Percentiles rank a stretch among this genome's conserved stretches.
Conservation (phyloP, 2,888 invertebrate genomes). For the Mantis religiosa region DNA sequence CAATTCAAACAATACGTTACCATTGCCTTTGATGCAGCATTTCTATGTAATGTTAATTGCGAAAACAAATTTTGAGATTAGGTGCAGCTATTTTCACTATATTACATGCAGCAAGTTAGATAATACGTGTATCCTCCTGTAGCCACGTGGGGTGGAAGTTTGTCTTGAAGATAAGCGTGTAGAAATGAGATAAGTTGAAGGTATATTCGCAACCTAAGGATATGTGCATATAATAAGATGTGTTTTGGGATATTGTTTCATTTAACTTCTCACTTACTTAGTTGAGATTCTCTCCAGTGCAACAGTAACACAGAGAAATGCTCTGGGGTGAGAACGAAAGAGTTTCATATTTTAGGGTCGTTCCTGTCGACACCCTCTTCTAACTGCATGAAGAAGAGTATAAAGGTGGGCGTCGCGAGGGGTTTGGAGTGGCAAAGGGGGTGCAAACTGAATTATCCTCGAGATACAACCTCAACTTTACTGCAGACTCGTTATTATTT, state of each 20-base stretch:
- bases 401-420: not conserved
- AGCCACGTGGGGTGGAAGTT: not conserved
- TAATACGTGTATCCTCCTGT: not conserved
- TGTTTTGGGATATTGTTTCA: not conserved
- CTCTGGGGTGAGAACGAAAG: not conserved
- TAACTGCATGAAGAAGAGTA: not conserved
- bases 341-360: constrained; percentile 9
- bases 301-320: not conserved
- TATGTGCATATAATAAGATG: too few relatives aligned
- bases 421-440: not conserved
- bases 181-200: not conserved
- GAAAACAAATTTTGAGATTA: too few relatives aligned
- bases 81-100: not conserved
- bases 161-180: too few relatives aligned
- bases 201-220: not conserved
- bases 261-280: not conserved
- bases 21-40: too few relatives aligned
- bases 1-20: too few relatives aligned
- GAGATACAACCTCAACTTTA: not conserved
- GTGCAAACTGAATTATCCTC: constrained; percentile 10
- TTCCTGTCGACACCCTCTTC: not conserved
- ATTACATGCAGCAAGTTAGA: not conserved
- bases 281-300: not conserved
- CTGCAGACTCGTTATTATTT: not conserved
- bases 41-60: too few relatives aligned